These are phyloP conservation scores for Lepidotrigona ventralis DNA, from an alignment of 1,140 invertebrate species.

Conservation along the genomic window DNA sequence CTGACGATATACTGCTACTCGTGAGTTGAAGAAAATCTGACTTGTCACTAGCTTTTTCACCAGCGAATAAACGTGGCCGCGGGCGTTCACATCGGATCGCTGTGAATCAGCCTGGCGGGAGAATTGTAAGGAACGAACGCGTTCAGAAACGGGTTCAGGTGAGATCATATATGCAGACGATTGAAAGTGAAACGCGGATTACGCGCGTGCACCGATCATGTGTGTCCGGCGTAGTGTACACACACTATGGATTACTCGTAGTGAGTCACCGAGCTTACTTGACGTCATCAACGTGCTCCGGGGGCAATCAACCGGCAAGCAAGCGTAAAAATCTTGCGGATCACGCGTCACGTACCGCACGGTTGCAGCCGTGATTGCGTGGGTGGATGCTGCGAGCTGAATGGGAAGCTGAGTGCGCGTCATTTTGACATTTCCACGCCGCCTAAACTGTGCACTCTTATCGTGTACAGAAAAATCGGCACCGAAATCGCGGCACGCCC, in stretches of 20 bases:
- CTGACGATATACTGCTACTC: too few species aligned
- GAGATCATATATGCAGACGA: neutral
- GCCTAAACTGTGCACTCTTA: too few species aligned
- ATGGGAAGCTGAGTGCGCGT: constrained; percentile 18
- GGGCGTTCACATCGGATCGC: neutral
- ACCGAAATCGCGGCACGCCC: neutral
- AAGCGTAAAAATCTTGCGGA: constrained; percentile 63
- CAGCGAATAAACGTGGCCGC: too few species aligned
- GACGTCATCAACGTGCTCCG: constrained; percentile 59
- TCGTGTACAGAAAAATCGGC: neutral
- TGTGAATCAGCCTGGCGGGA: neutral
- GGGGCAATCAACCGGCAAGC: constrained; percentile 68
- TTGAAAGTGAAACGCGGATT: constrained; percentile 31
- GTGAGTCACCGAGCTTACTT: constrained; percentile 59
- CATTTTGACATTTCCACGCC: constrained; percentile 18
- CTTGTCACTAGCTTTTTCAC: too few species aligned
- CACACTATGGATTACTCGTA: constrained; percentile 9
- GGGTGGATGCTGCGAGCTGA: constrained; percentile 36
- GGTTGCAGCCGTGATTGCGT: constrained; percentile 34
- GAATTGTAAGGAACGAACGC: neutral
- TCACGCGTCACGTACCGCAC: constrained; percentile 49
- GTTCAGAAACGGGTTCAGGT: neutral
- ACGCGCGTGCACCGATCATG: constrained; percentile 24
- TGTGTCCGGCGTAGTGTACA: constrained; percentile 35
- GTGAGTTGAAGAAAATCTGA: too few species aligned